phyloP scores from a whole-genome alignment of 2,888 invertebrate species.

The Mimas tiliae region DNA sequence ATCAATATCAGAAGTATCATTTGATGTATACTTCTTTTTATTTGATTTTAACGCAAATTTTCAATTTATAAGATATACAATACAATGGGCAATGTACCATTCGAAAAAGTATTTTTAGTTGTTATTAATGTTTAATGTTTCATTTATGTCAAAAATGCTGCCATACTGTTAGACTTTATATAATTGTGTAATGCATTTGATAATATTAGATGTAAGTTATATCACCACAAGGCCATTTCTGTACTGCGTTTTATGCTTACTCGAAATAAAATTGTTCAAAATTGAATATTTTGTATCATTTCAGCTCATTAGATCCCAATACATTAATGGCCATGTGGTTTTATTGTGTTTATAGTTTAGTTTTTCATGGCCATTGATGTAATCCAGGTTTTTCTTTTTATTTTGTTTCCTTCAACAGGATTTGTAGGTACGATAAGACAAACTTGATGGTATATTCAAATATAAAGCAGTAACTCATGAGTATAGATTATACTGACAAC shows the following conservation, averaged over 20 bases:
- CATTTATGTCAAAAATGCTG: neutral
- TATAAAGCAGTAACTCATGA: too few relatives aligned
- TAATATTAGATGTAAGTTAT: slow-evolving; percentile 43
- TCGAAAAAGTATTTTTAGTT: too few relatives aligned
- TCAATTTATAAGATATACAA: too few relatives aligned
- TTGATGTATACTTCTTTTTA: neutral
- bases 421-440: too few relatives aligned
- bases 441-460: too few relatives aligned
- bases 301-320: slow-evolving; percentile 57
- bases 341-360: slow-evolving; percentile 41
- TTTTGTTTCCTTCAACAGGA: neutral
- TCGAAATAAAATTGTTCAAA: slow-evolving; percentile 63
- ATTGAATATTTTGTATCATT: slow-evolving; percentile 67
- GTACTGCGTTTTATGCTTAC: slow-evolving; percentile 64
- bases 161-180: slow-evolving; percentile 10
- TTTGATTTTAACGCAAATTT: too few relatives aligned
- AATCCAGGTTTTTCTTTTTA: slow-evolving; percentile 34
- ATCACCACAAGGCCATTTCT: slow-evolving; percentile 81
- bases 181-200: neutral
- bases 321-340: slow-evolving; percentile 81
- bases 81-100: too few relatives aligned
- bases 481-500: too few relatives aligned
- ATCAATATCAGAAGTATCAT: neutral
- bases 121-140: too few relatives aligned
- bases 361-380: slow-evolving; percentile 77